Evolutionary conservation across 92 coral and sea anemone genomes (phyloP), one percentile per base, ranked within the genome.

Genomic region (Scolanthus callimorphus): DNA sequence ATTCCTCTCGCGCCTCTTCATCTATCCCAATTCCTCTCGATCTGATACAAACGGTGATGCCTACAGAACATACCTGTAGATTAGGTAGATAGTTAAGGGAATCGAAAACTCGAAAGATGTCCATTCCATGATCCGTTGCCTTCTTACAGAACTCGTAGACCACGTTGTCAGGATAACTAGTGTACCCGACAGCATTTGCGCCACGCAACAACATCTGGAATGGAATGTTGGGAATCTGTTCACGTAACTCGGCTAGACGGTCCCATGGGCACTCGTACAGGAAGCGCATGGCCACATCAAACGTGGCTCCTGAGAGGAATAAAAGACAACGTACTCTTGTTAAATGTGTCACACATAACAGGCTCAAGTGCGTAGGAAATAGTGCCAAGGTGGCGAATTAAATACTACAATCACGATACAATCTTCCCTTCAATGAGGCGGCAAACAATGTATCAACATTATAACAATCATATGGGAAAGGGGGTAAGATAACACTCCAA

Each of bases 251-350:
- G 2, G 86, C 88, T 49, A 92, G 89, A 41, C 98, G 96, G 29
- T 92, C 98, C 98, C 98, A 92, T 11, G 98, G 98, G 55, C 98
- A 92, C 80, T 92, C 98, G 76, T 88, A 79, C 77, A 92, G 57
- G 49, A 92, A 92, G 51, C 98, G 79, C 23, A 92, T 74, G 1
- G 98, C 98, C 1, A 92, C 98, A 51, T 92, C 98, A 64, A 92
- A 92, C 27, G 98, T 92, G 10, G 99, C 99, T 41, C 99, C 99
- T 89, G 31, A 6, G 41, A 34, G 15, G 6, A 15, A 6, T 6
- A 34, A 34, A n/a, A n/a, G n/a, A n/a, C n/a, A n/a, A n/a, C n/a
- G n/a, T n/a, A n/a, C n/a, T n/a, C n/a, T n/a, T n/a, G n/a, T n/a
- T n/a, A n/a, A n/a, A n/a, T n/a, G n/a, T n/a, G n/a, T n/a, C n/a